phyloP scores from a whole-genome alignment of 2,888 invertebrate species.

The Bembecia ichneumoniformis region DNA sequence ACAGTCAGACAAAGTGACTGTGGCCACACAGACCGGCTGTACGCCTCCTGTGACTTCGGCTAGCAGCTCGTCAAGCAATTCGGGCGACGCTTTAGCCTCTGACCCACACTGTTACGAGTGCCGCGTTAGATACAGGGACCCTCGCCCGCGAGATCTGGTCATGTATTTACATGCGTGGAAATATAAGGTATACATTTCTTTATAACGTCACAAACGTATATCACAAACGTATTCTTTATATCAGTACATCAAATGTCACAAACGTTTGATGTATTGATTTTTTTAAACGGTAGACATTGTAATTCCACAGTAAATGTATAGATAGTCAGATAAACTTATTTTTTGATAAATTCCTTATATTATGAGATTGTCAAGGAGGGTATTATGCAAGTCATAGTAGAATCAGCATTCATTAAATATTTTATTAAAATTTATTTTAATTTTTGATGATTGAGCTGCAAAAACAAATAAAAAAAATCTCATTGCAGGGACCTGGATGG shows the following conservation, averaged over 20 bases:
- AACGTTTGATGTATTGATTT: too few relatives aligned
- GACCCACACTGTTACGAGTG: conserved; percentile 95
- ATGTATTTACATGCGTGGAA: conserved; percentile 98
- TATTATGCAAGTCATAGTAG: too few relatives aligned
- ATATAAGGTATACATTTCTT: conserved; percentile 75
- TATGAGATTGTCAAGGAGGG: too few relatives aligned
- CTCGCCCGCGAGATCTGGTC: conserved; percentile 90
- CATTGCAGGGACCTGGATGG: conserved; percentile 89
- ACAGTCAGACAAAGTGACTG: conserved; percentile 78
- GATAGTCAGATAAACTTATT: too few relatives aligned
- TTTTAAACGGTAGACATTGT: too few relatives aligned
- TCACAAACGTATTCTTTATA: too few relatives aligned
- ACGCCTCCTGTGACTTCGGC: conserved; percentile 72
- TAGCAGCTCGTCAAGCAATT: conserved; percentile 14
- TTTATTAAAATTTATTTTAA: too few relatives aligned
- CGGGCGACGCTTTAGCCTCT: conserved; percentile 73
- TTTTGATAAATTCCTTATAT: too few relatives aligned
- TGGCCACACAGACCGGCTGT: conserved; percentile 89
- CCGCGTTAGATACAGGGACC: conserved; percentile 92
- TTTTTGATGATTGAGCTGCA: not conserved
- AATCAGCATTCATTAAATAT: too few relatives aligned
- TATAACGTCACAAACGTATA: too few relatives aligned
- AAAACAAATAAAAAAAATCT: not conserved
- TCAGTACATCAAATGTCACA: too few relatives aligned
- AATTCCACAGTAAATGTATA: too few relatives aligned